phyloP scores from a whole-genome alignment of 2,797 vertebrate genomes.

The Darevskia nairensis region DNA sequence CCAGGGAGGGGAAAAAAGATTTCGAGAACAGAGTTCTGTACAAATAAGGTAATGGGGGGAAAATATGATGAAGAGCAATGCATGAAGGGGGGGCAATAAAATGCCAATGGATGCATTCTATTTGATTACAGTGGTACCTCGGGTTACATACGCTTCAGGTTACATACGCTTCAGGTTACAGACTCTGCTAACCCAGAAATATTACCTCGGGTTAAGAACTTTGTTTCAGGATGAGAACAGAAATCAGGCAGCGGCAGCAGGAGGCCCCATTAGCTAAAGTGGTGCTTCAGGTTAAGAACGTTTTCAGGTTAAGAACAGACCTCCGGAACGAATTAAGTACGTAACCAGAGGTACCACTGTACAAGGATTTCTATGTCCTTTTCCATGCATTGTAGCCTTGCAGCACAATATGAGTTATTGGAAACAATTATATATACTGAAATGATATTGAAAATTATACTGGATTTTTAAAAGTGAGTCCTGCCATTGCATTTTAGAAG shows the following conservation, averaged over 20 bases:
- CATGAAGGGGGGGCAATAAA: constrained; percentile 56
- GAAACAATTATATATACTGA: too few species aligned
- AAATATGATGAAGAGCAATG: constrained; percentile 38
- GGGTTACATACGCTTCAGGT: too few species aligned
- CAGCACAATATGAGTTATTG: neutral
- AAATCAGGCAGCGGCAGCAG: too few species aligned
- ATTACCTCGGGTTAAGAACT: too few species aligned
- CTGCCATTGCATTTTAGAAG: neutral
- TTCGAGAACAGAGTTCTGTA: constrained; percentile 20
- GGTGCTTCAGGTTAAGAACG: too few species aligned
- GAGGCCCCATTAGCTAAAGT: too few species aligned
- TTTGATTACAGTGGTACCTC: neutral
- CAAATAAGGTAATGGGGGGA: constrained; percentile 42
- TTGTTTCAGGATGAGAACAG: too few species aligned
- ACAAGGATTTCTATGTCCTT: constrained; percentile 29
- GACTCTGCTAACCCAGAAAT: too few species aligned
- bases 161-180: too few species aligned
- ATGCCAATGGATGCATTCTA: constrained; percentile 20
- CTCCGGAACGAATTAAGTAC: too few species aligned
- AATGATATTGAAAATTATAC: neutral
- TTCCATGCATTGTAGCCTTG: neutral
- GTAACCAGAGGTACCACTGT: too few species aligned
- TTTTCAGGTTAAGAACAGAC: too few species aligned
- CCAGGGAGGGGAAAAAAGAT: neutral
- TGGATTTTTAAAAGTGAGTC: neutral